Evolutionary conservation across 2,888 invertebrate genomes (phyloP), one percentile per base, ranked within the genome.

Genomic region (Acleris cristana): DNA sequence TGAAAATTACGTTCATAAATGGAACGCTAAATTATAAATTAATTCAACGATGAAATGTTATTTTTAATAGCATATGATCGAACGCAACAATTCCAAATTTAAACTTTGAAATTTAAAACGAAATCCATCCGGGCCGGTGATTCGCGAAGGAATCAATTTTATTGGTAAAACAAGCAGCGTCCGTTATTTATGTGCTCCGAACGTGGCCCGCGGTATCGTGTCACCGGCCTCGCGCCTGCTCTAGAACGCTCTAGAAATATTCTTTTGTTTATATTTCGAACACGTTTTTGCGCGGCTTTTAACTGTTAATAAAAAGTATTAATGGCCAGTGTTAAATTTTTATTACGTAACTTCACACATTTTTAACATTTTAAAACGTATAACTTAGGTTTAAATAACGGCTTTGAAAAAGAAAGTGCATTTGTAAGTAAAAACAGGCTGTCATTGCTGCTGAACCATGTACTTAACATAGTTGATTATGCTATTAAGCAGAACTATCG

Each of bases 161-260:
- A 90, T 90, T 89, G 87, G 89, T 87, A 84, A 90, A 92, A 90
- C 90, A 91, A 88, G 84, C 87, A 79, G 84, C 79, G 79, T 79
- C 76, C 76, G 85, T 90, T 90, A 91, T 91, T 92, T 91, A 91
- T 90, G 86, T 78, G 79, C 80, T 80, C 79, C 79, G 85, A 87
- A 88, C 90, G 87, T 89, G 89, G 84, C 83, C 79, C 76, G 74
- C 87, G 87, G 87, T 88, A 88, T 80, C 88, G 81, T 89, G 89
- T 90, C 90, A 87, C 87, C 88, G 83, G 79, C 80, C 76, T 88
- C 88, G 83, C 89, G 86, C 88, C 84, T 85, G 85, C 84, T 86
- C 85, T 87, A 89, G 87, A 87, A 86, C 86, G 81, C 83, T 82
- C 86, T 89, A 87, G 85, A 87, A 63, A 87, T 86, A 85, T 87